These are phyloP conservation scores for Enteromius trimaculatus DNA, from an alignment of 2,797 vertebrate genomes.

Conservation along the genomic window DNA sequence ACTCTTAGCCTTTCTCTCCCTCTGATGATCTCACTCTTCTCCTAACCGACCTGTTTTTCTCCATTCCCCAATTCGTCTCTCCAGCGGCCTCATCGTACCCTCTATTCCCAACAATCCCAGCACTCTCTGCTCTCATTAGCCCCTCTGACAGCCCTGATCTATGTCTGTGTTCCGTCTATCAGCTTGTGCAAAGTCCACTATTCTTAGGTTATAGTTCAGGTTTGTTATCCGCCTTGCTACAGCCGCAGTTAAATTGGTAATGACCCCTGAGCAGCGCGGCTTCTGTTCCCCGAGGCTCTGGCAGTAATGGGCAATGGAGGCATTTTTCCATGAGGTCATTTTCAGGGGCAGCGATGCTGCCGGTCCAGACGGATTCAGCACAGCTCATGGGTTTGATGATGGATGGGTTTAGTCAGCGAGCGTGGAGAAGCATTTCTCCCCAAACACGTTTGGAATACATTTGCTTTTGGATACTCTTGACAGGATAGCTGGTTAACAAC, in stretches of 20 bases:
- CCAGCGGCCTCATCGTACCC: conserved; percentile 1
- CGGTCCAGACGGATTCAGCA: conserved; percentile 4
- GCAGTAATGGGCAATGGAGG: conserved; percentile 23
- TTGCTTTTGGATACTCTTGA: neutral
- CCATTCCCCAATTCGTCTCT: neutral
- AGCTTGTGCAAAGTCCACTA: conserved; percentile 38
- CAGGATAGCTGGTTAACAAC: neutral
- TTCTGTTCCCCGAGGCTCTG: conserved; percentile 34
- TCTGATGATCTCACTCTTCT: neutral
- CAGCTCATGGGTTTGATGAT: conserved; percentile 37
- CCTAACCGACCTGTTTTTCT: neutral
- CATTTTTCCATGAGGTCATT: conserved; percentile 47
- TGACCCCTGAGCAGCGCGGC: conserved; percentile 15
- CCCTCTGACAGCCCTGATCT: conserved; percentile 6
- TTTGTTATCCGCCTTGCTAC: conserved; percentile 48
- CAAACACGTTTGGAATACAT: conserved; percentile 16
- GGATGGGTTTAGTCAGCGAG: conserved; percentile 38
- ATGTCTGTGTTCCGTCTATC: conserved; percentile 13
- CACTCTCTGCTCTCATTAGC: conserved; percentile 5
- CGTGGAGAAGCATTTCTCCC: conserved; percentile 3
- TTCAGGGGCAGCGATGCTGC: conserved; percentile 21
- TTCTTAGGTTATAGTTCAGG: conserved; percentile 43
- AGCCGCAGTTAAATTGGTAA: conserved; percentile 44
- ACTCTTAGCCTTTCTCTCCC: neutral
- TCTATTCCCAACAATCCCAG: neutral